Base-by-base conservation (phyloP, 37 sponge, comb jelly and placozoan species). In the Aphrocallistes beatrix region DNA sequence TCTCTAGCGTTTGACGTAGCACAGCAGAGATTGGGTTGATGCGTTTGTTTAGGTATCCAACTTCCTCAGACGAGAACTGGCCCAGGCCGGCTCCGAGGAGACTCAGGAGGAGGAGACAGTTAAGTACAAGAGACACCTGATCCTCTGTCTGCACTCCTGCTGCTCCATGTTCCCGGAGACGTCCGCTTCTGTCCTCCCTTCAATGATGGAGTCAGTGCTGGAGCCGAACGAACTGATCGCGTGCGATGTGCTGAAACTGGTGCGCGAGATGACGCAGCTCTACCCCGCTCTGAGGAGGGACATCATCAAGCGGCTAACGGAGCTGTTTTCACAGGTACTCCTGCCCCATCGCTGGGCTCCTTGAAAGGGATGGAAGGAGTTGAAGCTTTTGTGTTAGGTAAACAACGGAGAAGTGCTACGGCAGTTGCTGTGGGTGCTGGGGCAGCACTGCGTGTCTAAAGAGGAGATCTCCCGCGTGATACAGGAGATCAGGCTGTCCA, bases 391-490 rank as follows among this genome's bases (percentile, higher is more conserved):
- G 13, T 45, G 50, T 84, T 37, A 82, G 83, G 45, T 38, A 9
- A 30, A 60, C 6, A 60, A 60, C 34, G 75, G 75, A 60, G 75
- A 60, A 13, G 75, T 60, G 34, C 83, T 82, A 8, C 40, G 83
- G 3, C 83, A 82, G 34, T 13, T 60, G 8, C 85, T 99, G 85
- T 99, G 99, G 99, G 94, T 99, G 1, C 88, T 99, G 84, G 99
- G 99, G 36, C 96, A 99, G 87, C 96, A 96, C 87, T 96, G 94
- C 39, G 89, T 86, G n/a, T 51, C 88, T 83, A 89, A 93, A 38
- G 90, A 89, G 38, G 96, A 99, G 81, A 96, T 95, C 21, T 81
- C 91, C 17, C 50, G 86, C 25, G 91, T 99, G 81, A 51, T 99
- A 36, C 84, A 90, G 37, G 96, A 88, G 45, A 87, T 98, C 10